phyloP scores from a whole-genome alignment of 2,888 invertebrate species.

The Trichogramma evanescens region DNA sequence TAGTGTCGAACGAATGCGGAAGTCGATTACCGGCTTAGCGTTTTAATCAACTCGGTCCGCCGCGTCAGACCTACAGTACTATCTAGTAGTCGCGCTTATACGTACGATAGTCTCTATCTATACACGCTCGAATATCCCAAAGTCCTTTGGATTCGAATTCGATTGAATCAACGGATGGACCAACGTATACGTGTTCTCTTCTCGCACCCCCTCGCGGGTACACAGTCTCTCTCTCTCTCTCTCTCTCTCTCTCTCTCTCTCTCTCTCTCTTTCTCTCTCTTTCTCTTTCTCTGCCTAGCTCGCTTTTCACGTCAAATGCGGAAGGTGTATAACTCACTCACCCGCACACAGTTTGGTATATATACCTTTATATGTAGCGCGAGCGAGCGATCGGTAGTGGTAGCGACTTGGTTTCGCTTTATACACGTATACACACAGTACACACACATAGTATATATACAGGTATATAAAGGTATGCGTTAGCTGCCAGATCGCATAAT shows the following conservation, averaged over 20 bases:
- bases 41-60: slow-evolving; percentile 23
- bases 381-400: background rate
- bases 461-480: slow-evolving; percentile 25
- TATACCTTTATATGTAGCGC: slow-evolving; percentile 17
- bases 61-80: background rate
- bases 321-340: slow-evolving; percentile 12
- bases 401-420: background rate
- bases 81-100: too few relatives aligned
- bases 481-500: slow-evolving; percentile 39
- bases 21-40: slow-evolving; percentile 24
- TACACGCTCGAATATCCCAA: slow-evolving; percentile 15
- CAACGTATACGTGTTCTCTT: background rate
- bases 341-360: slow-evolving; percentile 10
- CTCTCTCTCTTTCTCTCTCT: background rate
- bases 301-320: slow-evolving; percentile 1
- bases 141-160: slow-evolving; percentile 23
- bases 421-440: too few relatives aligned
- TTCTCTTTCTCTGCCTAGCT: slow-evolving; percentile 8
- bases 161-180: slow-evolving; percentile 21
- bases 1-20: slow-evolving; percentile 2
- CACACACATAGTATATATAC: slow-evolving; percentile 3
- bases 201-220: too few relatives aligned
- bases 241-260: background rate
- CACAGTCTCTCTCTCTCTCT: background rate
- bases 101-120: too few relatives aligned